Base-by-base conservation (phyloP, 2,113 vertebrate genomes). In the Mus spicilegus region DNA sequence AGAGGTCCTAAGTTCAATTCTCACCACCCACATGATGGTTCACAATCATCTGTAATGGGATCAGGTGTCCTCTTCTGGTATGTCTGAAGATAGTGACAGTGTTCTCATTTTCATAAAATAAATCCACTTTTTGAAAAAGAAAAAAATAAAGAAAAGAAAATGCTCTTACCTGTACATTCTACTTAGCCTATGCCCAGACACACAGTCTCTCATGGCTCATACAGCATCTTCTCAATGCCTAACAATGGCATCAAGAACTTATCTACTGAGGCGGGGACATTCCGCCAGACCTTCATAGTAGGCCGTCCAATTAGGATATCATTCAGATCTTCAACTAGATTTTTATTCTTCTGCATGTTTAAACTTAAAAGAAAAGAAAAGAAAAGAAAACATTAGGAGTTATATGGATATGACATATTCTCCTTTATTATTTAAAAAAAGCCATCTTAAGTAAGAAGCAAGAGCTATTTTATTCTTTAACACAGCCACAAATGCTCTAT, bases 391-490 rank as follows among this genome's bases (percentile, higher is more conserved):
- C 94, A 49, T 51, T 95, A 70, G 42, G 91, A 77, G 67, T 89
- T 94, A 80, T 92, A 14, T 93, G 26, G 61, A 42, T 81, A 12
- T 96, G 72, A 92, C n/a, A 90, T 36, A 84, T 28, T 90, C n/a
- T 80, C 65, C 78, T 86, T 84, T 95, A 42, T 87, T 76, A 3
- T 67, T 76, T 19, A 4, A 39, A 24, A 28, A 36, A 78, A 24
- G 93, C 10, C 63, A 58, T 20, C 28, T 77, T 93, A 93, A 89
- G 82, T 95, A 73, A 96, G 92, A 96, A 63, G 56, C 75, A 91
- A 87, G 69, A 92, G 65, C 72, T 95, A 89, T 96, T 96, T 96
- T 95, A 95, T 92, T 96, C 67, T 95, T 82, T 96, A 95, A 96
- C 92, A 92, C 16, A 89, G 72, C 26, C 94, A 95, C 92, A 95